These are phyloP conservation scores for Dicrostonyx torquatus DNA, from an alignment of 2,797 vertebrate species.

Conservation along the genomic window DNA sequence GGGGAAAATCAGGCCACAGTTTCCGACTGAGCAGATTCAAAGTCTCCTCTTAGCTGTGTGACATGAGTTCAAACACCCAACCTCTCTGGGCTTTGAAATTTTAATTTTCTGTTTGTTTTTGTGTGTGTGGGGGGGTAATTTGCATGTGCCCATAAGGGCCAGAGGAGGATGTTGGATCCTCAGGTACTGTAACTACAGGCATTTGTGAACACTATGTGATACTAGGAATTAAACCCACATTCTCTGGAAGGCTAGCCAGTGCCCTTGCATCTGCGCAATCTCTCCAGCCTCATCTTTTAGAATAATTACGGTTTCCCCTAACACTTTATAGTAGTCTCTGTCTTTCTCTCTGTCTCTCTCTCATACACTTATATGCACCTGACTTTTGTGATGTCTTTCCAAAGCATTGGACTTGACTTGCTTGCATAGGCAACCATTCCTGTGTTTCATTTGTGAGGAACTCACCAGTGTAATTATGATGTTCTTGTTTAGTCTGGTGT, in stretches of 20 bases:
- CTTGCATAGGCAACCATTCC: not conserved
- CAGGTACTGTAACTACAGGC: not conserved
- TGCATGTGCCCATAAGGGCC: not conserved
- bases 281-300: not conserved
- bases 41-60: conserved; percentile 13
- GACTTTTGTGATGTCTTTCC: conserved; percentile 7
- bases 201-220: not conserved
- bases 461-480: not conserved
- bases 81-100: not conserved
- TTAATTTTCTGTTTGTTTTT: not conserved
- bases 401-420: conserved; percentile 17
- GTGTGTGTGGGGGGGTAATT: not conserved
- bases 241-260: not conserved
- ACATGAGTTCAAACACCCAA: not conserved
- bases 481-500: not conserved
- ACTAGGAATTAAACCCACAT: not conserved
- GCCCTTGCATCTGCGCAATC: not conserved
- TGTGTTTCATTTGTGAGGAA: not conserved
- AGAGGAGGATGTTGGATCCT: not conserved
- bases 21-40: not conserved
- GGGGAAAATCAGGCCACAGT: not conserved
- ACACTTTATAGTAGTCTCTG: not conserved
- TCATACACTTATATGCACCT: not conserved
- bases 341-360: too few relatives aligned
- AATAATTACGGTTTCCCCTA: not conserved